phyloP scores from a whole-genome alignment of 2,113 vertebrate genomes.

The Patagioenas fasciata region DNA sequence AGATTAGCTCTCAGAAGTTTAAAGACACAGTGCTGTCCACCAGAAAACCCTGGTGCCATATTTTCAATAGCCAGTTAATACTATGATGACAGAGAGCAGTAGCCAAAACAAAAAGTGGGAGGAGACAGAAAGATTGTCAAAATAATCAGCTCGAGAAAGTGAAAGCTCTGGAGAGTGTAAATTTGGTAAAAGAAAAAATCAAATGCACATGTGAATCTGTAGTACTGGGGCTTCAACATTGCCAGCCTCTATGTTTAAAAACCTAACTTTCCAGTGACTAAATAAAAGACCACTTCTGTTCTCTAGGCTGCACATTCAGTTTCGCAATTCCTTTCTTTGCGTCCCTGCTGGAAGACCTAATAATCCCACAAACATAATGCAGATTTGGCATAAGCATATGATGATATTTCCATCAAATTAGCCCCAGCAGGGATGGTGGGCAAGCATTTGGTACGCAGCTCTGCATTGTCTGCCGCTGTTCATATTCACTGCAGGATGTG shows the following conservation, averaged over 20 bases:
- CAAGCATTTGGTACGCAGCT: not conserved
- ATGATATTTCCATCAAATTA: not conserved
- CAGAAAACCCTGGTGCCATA: not conserved
- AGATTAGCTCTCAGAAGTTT: not conserved
- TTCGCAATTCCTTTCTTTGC: not conserved
- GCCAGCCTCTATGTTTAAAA: not conserved
- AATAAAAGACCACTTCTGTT: not conserved
- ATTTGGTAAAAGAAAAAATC: not conserved
- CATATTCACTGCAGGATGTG: not conserved
- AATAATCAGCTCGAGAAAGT: not conserved
- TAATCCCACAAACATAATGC: not conserved
- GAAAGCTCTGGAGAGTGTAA: not conserved
- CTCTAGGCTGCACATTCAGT: not conserved
- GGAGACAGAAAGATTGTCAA: not conserved
- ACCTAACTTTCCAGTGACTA: not conserved
- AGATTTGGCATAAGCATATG: not conserved
- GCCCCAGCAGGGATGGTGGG: not conserved
- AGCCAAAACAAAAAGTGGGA: not conserved
- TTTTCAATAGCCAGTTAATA: not conserved
- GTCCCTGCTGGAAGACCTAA: not conserved
- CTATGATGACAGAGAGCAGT: not conserved
- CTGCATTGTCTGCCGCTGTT: not conserved
- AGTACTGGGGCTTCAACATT: not conserved
- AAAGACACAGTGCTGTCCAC: not conserved
- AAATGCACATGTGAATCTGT: not conserved